Base-by-base conservation (phyloP, 2,888 invertebrate species). In the Drosophila dives region DNA sequence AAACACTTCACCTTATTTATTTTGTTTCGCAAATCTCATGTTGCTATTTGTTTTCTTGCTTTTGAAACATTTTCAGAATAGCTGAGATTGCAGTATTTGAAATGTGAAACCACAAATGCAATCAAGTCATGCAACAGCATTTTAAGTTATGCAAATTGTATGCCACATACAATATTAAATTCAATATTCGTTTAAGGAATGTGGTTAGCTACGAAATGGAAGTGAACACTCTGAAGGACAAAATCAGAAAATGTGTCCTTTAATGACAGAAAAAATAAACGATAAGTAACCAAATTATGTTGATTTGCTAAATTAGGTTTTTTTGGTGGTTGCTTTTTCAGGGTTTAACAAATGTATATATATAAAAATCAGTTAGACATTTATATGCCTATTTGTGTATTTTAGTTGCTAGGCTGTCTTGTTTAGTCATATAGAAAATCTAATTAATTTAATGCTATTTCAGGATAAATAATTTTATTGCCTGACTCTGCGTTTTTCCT, bases 401-500 rank as follows among this genome's bases (percentile, higher is more conserved):
- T 36, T 26, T 15, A 29, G 38, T n/a, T 11, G 26, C n/a, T n/a
- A 5, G 33, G 40, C n/a, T 59, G 17, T 17, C 40, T 8, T 8
- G 11, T 0, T 10, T 5, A 29, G 23, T 10, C 20, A 17, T 58
- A 29, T 61, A 63, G 36, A 60, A 74, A 72, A 75, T 66, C 77
- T 78, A 84, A 84, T 86, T 89, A 87, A 84, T 80, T 77, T 68
- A 78, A 72, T 80, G 76, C 65, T 73, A 48, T 65, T 72, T 69
- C 72, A 59, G 71, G 38, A 64, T 74, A 54, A 78, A 62, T 64
- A 62, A 67, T 32, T 66, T 33, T n/a, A 40, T 1, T 33, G 32
- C 36, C 55, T 10, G 3, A 26, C 38, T 15, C 50, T 26, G 5
- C 26, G 23, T 32, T 40, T 40, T 11, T 10, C 2, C 3, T 23